These are phyloP conservation scores for Myopa tessellatipennis DNA, from an alignment of 2,888 invertebrate genomes.

Conservation along the genomic window DNA sequence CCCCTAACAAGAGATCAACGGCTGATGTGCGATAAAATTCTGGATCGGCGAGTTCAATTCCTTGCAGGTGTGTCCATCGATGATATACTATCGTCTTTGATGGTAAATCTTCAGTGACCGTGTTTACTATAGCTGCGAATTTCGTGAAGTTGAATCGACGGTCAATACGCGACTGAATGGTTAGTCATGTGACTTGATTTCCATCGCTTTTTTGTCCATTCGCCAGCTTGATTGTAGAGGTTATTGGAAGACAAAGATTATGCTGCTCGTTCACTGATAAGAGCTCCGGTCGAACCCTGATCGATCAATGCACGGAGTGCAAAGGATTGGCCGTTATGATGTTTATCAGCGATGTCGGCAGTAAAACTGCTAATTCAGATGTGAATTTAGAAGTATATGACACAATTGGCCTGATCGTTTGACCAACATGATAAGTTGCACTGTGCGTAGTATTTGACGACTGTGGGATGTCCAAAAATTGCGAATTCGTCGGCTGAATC, in stretches of 20 bases:
- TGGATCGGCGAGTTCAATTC: constrained; percentile 2
- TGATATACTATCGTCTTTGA: not conserved
- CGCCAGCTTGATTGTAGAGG: not conserved
- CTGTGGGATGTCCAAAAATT: too few relatives aligned
- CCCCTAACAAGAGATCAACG: too few relatives aligned
- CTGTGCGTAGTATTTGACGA: too few relatives aligned
- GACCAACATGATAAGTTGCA: too few relatives aligned
- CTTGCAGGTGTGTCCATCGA: not conserved
- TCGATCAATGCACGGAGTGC: constrained; percentile 13
- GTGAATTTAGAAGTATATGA: not conserved
- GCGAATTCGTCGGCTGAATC: too few relatives aligned
- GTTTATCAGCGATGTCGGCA: not conserved
- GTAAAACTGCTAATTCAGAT: constrained; percentile 3
- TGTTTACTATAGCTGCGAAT: not conserved
- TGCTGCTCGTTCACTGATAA: constrained; percentile 9
- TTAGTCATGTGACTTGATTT: not conserved
- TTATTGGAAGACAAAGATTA: not conserved
- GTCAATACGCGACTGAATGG: not conserved
- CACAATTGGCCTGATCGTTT: too few relatives aligned
- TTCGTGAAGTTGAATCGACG: not conserved
- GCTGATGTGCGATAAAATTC: not conserved
- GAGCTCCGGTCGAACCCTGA: not conserved
- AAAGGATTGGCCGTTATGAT: not conserved
- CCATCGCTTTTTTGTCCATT: not conserved
- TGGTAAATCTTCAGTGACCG: not conserved